phyloP scores from a whole-genome alignment of 2,797 vertebrate species.

The Enteromius treurensis region DNA sequence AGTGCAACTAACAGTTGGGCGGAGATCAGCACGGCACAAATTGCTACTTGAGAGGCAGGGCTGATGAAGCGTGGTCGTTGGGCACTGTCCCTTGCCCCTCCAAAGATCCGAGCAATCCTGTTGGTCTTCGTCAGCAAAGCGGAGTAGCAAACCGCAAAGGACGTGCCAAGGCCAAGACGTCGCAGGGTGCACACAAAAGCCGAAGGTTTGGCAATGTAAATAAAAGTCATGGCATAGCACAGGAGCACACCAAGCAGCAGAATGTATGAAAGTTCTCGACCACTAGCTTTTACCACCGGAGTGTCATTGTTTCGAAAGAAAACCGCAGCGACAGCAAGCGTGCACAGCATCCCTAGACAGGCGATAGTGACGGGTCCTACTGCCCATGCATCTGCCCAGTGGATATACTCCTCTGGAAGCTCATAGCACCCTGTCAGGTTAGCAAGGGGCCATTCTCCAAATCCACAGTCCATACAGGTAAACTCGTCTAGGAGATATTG shows the following conservation, averaged over 20 bases:
- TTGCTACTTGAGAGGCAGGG: constrained; percentile 94
- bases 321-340: constrained; percentile 89
- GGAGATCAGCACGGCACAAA: constrained; percentile 93
- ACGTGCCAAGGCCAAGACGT: constrained; percentile 91
- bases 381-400: constrained; percentile 95
- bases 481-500: constrained; percentile 93
- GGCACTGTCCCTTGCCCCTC: constrained; percentile 90
- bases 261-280: constrained; percentile 97
- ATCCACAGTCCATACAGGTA: constrained; percentile 92
- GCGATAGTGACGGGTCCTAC: constrained; percentile 94
- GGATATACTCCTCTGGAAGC: constrained; percentile 96
- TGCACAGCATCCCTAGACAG: constrained; percentile 91
- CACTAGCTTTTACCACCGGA: constrained; percentile 95
- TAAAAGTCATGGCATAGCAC: constrained; percentile 97
- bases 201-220: constrained; percentile 96
- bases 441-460: constrained; percentile 93
- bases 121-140: constrained; percentile 98
- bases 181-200: constrained; percentile 88
- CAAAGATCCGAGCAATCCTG: constrained; percentile 96
- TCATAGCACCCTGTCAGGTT: constrained; percentile 93
- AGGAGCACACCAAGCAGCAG: constrained; percentile 93
- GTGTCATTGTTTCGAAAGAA: constrained; percentile 92
- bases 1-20: constrained; percentile 93
- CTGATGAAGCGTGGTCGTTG: constrained; percentile 96
- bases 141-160: constrained; percentile 96